phyloP scores from a whole-genome alignment of 2,888 invertebrate species.

The Tetranychus truncatus region DNA sequence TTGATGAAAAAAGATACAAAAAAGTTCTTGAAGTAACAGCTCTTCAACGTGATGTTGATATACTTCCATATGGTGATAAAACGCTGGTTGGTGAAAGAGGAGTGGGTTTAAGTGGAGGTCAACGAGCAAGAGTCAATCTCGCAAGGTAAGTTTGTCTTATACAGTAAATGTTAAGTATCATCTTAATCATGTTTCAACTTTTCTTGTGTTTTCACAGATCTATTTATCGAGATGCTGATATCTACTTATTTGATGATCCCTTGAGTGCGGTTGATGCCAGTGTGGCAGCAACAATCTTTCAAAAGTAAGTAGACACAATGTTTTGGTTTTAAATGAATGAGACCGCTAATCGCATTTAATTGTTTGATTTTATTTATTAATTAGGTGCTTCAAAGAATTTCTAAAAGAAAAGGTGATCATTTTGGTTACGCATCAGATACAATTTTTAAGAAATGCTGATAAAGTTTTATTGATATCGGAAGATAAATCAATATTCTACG shows the following conservation, averaged over 20 bases:
- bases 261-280: conserved; percentile 27
- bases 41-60: conserved; percentile 35
- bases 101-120: conserved; percentile 40
- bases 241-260: conserved; percentile 27
- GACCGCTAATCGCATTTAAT: no score
- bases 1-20: conserved; percentile 39
- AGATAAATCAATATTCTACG: conserved; percentile 16
- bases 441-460: conserved; percentile 35
- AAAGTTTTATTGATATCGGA: conserved; percentile 35
- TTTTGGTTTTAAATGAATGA: conserved; percentile 35
- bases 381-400: conserved; percentile 26
- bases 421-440: conserved; percentile 39
- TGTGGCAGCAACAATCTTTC: conserved; percentile 26
- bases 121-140: conserved; percentile 40
- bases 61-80: conserved; percentile 36
- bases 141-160: conserved; percentile 64
- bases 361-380: neutral
- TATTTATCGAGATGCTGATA: conserved; percentile 26
- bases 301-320: conserved; percentile 30
- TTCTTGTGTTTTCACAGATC: conserved; percentile 33
- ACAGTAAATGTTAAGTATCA: conserved; percentile 41
- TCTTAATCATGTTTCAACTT: conserved; percentile 40
- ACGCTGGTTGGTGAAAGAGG: conserved; percentile 42
- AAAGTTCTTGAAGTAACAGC: conserved; percentile 40
- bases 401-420: conserved; percentile 35